A percentile compares a stretch with the other conserved stretches of the same genome.
These are phyloP conservation scores for Ectropis crepuscularia DNA, from an alignment of 2,888 invertebrate genomes.

Conservation along the genomic window DNA sequence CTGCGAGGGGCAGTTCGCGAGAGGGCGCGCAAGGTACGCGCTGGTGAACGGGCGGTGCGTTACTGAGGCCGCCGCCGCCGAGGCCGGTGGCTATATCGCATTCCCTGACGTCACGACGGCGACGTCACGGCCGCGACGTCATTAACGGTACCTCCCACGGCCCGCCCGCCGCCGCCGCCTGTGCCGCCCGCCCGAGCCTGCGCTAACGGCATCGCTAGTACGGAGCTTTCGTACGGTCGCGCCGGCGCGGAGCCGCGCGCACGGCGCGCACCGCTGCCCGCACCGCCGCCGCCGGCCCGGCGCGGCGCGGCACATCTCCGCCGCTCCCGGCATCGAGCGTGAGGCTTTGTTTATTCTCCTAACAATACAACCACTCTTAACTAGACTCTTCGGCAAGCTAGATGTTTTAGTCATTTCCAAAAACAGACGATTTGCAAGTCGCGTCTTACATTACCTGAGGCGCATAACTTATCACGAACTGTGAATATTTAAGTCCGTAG, in stretches of 20 bases:
- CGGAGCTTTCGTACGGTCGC: slow-evolving; percentile 76
- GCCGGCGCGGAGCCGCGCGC: slow-evolving; percentile 50
- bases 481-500: too few species aligned
- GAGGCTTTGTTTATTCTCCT: slow-evolving; percentile 1
- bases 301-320: slow-evolving; percentile 8
- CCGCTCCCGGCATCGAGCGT: slow-evolving; percentile 1
- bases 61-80: slow-evolving; percentile 84
- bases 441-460: too few species aligned
- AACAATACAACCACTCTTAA: not conserved
- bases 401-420: not conserved
- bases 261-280: slow-evolving; percentile 48
- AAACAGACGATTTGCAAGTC: too few species aligned
- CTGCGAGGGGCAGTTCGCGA: slow-evolving; percentile 65
- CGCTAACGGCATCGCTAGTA: slow-evolving; percentile 83
- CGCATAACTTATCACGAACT: too few species aligned
- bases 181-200: slow-evolving; percentile 82
- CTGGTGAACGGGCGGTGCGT: slow-evolving; percentile 82
- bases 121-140: slow-evolving; percentile 80
- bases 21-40: slow-evolving; percentile 70
- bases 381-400: not conserved
- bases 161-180: slow-evolving; percentile 78
- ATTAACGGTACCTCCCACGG: slow-evolving; percentile 85
- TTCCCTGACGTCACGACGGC: slow-evolving; percentile 78
- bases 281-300: slow-evolving; percentile 25
- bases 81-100: slow-evolving; percentile 83